Percentiles rank a stretch among this genome's conserved stretches.
Evolutionary conservation across 2,888 invertebrate species (phyloP).

Genomic region (Drosophila kambysellisi): DNA sequence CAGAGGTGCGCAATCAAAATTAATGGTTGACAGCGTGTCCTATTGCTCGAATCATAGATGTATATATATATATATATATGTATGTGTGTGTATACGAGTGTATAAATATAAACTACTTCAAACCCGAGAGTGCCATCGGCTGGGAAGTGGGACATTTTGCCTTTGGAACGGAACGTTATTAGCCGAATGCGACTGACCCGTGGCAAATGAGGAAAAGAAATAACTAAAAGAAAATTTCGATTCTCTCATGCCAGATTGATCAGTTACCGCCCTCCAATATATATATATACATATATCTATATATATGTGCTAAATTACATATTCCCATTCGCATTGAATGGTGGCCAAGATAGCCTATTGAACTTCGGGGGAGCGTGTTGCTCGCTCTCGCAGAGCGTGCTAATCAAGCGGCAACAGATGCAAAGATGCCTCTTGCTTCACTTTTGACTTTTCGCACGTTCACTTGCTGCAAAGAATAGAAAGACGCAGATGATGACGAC

Average conservation of each 20-base stretch:
- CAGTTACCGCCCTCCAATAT: neutral
- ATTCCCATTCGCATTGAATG: conserved; percentile 32
- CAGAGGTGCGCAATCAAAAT: conserved; percentile 50
- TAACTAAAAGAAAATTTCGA: neutral
- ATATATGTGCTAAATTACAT: neutral
- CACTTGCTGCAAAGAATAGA: conserved; percentile 14
- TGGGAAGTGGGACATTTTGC: conserved; percentile 39
- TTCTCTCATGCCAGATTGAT: conserved; percentile 8
- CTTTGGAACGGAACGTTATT: conserved; percentile 48
- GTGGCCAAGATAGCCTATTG: conserved; percentile 69
- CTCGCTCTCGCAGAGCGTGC: conserved; percentile 49
- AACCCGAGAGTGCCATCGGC: neutral
- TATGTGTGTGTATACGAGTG: neutral
- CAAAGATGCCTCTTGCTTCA: conserved; percentile 27
- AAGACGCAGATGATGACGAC: conserved; percentile 1
- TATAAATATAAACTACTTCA: neutral
- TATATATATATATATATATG: neutral
- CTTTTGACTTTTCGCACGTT: conserved; percentile 66
- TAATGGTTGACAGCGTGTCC: conserved; percentile 51
- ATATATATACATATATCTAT: neutral
- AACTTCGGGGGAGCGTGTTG: conserved; percentile 47
- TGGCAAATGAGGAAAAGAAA: conserved; percentile 32
- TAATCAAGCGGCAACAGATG: conserved; percentile 63
- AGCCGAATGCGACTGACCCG: conserved; percentile 45
- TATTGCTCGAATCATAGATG: conserved; percentile 40